Conservation (phyloP, 2,113 vertebrate species). For the Pseudorasbora parva region DNA sequence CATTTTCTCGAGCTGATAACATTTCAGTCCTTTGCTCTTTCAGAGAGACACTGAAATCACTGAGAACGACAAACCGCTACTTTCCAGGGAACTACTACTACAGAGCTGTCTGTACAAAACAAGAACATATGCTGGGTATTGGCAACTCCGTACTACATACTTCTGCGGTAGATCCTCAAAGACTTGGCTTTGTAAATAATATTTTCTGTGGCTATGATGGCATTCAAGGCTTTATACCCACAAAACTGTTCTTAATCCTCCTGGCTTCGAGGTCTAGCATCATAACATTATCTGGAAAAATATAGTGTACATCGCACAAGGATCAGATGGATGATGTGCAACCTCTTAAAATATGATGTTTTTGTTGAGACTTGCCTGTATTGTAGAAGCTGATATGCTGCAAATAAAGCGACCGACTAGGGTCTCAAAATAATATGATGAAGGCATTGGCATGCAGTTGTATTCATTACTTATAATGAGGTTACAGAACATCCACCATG, state of each 20-base stretch:
- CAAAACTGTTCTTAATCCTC: conserved; percentile 37
- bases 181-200: conserved; percentile 9
- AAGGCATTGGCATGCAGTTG: not conserved
- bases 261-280: conserved; percentile 32
- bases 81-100: not conserved
- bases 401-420: not conserved
- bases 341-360: conserved; percentile 54
- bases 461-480: conserved; percentile 9
- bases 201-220: conserved; percentile 10
- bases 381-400: not conserved
- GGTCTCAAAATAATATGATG: conserved; percentile 41
- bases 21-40: not conserved
- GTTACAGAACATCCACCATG: conserved; percentile 11
- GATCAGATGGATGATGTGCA: conserved; percentile 25
- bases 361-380: conserved; percentile 48
- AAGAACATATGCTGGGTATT: not conserved
- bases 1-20: conserved; percentile 26
- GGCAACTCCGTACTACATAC: not conserved
- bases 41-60: not conserved
- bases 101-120: conserved; percentile 21
- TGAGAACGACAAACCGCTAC: conserved; percentile 1
- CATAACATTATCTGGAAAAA: conserved; percentile 42
- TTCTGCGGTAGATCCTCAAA: not conserved
- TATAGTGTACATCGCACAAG: conserved; percentile 26
- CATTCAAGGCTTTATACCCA: conserved; percentile 43